These are phyloP conservation scores for Channallabes apus DNA, from an alignment of 2,797 vertebrate species.

Conservation along the genomic window DNA sequence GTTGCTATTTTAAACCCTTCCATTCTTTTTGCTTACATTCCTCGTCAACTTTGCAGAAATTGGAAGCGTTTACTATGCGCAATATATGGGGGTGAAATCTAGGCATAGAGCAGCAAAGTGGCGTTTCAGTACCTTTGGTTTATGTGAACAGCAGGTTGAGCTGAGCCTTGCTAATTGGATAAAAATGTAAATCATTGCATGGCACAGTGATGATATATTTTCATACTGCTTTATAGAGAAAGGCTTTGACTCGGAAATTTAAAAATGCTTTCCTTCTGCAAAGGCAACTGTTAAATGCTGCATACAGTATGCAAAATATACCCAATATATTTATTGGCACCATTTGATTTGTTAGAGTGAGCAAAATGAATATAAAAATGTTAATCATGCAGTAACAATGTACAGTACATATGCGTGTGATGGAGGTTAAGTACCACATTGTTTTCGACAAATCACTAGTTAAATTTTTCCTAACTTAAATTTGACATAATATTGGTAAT, in stretches of 20 bases:
- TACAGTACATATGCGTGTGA: not conserved
- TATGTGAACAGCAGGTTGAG: slow-evolving; percentile 20
- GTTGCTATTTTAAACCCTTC: slow-evolving; percentile 26
- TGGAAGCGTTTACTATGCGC: not conserved
- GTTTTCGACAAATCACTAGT: not conserved
- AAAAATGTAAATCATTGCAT: slow-evolving; percentile 17
- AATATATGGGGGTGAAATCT: not conserved
- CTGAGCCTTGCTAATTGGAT: slow-evolving; percentile 8
- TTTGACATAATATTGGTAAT: not conserved
- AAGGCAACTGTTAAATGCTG: not conserved
- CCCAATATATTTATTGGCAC: not conserved
- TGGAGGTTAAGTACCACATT: not conserved
- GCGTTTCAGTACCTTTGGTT: not conserved
- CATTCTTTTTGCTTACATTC: not conserved
- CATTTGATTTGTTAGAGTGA: not conserved
- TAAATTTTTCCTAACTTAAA: not conserved
- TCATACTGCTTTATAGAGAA: not conserved
- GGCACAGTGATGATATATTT: slow-evolving; percentile 19
- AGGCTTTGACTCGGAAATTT: not conserved
- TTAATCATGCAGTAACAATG: not conserved
- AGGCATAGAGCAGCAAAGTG: not conserved
- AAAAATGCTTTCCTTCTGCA: not conserved
- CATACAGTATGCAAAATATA: not conserved
- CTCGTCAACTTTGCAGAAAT: not conserved
- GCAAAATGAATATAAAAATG: not conserved